Conservation (phyloP, 2,888 invertebrate genomes). For the Agrochola litura region DNA sequence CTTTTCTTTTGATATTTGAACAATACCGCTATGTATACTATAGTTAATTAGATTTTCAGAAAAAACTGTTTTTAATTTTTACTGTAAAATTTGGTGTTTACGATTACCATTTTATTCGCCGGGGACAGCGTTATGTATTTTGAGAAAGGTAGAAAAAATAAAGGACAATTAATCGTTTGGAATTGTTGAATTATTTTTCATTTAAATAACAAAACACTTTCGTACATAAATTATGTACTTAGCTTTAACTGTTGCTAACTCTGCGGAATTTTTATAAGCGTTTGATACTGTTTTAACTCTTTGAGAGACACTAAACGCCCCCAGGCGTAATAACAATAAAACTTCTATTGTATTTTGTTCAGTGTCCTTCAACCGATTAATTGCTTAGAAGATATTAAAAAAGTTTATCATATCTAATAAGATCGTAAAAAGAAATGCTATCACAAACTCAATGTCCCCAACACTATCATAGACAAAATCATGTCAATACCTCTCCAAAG, state of each 20-base stretch:
- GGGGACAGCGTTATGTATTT: no score
- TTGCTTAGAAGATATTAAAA: neutral
- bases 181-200: neutral
- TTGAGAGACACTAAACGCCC: neutral
- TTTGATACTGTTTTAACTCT: neutral
- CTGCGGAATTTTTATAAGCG: neutral
- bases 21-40: no score
- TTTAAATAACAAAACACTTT: neutral
- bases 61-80: no score
- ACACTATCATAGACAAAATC: conserved; percentile 2
- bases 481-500: conserved; percentile 2
- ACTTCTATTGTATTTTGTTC: neutral
- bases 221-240: neutral
- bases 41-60: no score
- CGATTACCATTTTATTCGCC: no score
- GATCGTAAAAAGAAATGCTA: neutral
- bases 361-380: neutral
- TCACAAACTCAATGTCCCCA: neutral
- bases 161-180: neutral
- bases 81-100: no score
- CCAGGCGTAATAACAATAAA: neutral
- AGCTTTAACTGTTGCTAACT: no score
- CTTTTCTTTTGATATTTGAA: no score
- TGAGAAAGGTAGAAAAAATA: neutral
- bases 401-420: neutral